Evolutionary conservation across 2,888 invertebrate species (phyloP).

Genomic region (Drosophila mayaguana): DNA sequence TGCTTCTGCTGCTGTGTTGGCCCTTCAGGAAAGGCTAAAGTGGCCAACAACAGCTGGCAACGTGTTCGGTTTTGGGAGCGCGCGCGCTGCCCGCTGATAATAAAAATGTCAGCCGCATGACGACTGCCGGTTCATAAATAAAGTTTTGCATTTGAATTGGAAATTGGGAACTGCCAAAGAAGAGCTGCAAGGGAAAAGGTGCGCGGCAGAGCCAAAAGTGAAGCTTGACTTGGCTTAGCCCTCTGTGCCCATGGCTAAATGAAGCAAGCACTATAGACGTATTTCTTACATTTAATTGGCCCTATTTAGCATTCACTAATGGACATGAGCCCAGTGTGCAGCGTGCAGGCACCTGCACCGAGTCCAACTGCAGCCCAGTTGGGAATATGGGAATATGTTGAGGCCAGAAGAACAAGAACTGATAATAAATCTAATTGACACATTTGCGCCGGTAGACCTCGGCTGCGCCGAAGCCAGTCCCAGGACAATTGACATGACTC

Average conservation of each 20-base stretch:
- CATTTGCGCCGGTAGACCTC: conserved; percentile 78
- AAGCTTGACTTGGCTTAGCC: neutral
- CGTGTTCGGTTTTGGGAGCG: conserved; percentile 62
- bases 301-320: conserved; percentile 77
- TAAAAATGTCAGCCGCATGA: conserved; percentile 82
- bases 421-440: conserved; percentile 85
- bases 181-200: neutral
- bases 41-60: conserved; percentile 68
- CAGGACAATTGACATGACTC: conserved; percentile 63
- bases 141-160: conserved; percentile 74
- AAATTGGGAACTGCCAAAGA: conserved; percentile 51
- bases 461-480: conserved; percentile 38
- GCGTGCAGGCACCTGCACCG: conserved; percentile 61
- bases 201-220: neutral
- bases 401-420: conserved; percentile 59
- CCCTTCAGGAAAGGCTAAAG: conserved; percentile 21
- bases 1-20: conserved; percentile 20
- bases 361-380: conserved; percentile 38
- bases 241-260: conserved; percentile 18
- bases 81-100: conserved; percentile 72
- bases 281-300: conserved; percentile 77
- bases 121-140: conserved; percentile 82
- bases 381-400: conserved; percentile 45
- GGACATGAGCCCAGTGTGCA: conserved; percentile 64
- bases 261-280: conserved; percentile 51